Conservation (phyloP, 2,888 invertebrate genomes). For the Eilema caniola region DNA sequence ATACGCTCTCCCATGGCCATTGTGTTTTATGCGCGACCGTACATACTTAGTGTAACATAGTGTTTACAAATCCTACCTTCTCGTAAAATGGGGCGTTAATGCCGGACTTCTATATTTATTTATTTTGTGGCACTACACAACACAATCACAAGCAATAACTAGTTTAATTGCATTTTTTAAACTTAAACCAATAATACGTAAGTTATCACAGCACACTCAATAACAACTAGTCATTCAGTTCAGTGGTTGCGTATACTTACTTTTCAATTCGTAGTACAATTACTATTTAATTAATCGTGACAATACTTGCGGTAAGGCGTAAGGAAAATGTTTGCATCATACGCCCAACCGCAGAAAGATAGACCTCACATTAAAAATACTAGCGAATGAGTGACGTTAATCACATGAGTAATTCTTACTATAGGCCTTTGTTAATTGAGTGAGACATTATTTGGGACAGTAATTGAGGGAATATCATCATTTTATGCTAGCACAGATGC, state of each 20-base stretch:
- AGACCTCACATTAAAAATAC: conserved; percentile 3
- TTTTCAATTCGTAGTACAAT: neutral
- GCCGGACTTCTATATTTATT: neutral
- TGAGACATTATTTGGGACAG: neutral
- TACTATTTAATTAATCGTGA: neutral
- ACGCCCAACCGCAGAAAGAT: conserved; percentile 6
- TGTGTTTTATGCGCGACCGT: neutral
- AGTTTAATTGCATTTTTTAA: neutral
- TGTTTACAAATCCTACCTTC: neutral
- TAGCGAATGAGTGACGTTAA: conserved; percentile 8
- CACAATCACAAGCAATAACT: neutral
- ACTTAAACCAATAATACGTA: neutral
- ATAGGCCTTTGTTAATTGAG: conserved; percentile 16
- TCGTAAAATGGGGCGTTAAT: neutral
- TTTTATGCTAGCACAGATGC: neutral
- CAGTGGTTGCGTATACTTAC: neutral
- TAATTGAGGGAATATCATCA: neutral
- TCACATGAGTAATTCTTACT: neutral
- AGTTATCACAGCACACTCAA: conserved; percentile 2
- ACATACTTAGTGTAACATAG: too few species aligned
- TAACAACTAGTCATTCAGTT: conserved; percentile 7
- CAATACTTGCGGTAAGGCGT: neutral
- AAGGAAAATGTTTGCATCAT: conserved; percentile 10
- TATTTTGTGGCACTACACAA: conserved; percentile 2
- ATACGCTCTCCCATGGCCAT: neutral